Percentiles rank a stretch among this genome's conserved stretches.
Conservation (phyloP, 2,888 invertebrate genomes). For the Reticulitermes lucifugus region DNA sequence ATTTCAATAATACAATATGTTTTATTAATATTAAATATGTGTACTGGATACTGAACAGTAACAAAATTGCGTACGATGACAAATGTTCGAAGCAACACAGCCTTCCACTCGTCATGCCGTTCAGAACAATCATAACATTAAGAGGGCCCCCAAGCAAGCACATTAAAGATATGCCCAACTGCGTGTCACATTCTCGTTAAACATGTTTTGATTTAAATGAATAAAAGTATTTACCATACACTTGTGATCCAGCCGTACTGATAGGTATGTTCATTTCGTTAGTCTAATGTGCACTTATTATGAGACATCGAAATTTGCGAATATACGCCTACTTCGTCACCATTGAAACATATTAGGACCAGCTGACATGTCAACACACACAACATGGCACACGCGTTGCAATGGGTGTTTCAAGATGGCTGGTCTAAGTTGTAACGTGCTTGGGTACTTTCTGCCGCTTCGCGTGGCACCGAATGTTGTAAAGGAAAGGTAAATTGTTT, state of each 20-base stretch:
- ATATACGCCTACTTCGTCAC: slow-evolving; percentile 44
- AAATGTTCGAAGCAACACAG: neutral
- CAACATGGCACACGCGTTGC: neutral
- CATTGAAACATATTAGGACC: neutral
- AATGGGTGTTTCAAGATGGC: neutral
- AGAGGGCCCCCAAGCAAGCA: slow-evolving; percentile 51
- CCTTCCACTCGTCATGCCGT: neutral
- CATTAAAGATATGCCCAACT: slow-evolving; percentile 28
- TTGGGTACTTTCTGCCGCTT: neutral
- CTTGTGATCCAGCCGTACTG: slow-evolving; percentile 47
- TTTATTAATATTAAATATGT: neutral
- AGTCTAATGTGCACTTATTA: slow-evolving; percentile 38
- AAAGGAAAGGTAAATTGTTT: neutral
- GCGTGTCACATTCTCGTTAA: slow-evolving; percentile 5
- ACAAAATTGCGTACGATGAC: neutral
- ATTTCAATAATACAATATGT: neutral
- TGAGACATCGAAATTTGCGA: neutral
- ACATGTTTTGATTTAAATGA: neutral
- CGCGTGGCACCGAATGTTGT: neutral
- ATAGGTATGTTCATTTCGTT: slow-evolving; percentile 49
- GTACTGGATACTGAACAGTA: neutral
- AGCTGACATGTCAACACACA: slow-evolving; percentile 21
- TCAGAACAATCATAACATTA: neutral
- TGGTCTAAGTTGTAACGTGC: neutral
- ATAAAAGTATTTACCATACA: slow-evolving; percentile 49